Evolutionary conservation across 2,888 invertebrate genomes (phyloP), one percentile per base, ranked within the genome.

Genomic region (Holacanthella duospinosa): DNA sequence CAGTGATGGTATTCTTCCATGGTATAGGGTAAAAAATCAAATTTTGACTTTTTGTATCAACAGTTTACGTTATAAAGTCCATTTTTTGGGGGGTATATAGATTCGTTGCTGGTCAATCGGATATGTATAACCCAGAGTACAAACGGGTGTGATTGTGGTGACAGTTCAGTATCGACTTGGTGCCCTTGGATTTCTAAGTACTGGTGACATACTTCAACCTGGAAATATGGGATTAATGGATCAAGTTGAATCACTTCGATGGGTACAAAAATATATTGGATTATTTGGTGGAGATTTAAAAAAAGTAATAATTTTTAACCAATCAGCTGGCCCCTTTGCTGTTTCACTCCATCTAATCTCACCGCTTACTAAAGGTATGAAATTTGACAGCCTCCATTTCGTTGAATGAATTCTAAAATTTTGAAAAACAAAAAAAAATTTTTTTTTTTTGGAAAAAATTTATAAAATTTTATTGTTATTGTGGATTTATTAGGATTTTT

Each of bases 71-170:
- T n/a, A n/a, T n/a, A n/a, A n/a, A n/a, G n/a, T n/a, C n/a, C n/a
- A n/a, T n/a, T n/a, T n/a, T n/a, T n/a, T n/a, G n/a, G n/a, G n/a
- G n/a, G n/a, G n/a, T n/a, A n/a, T 48, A n/a, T 48, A 48, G 69
- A 0, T 70, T 70, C 53, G 62, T 68, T 0, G 66, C 66, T 16
- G 67, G 68, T 0, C 70, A 70, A 48, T 62, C 62, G 2, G 69
- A 68, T 27, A 66, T 68, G 1, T 70, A 70, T 58, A 66, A 66
- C 55, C 70, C 70, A 9, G 70, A 68, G 28, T 66, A 66, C 61
- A 68, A 27, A 68, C 68, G 53, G 68, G 65, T 16, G 70, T 70
- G 1, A 58, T 68, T 6, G 59, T 64, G 16, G 69, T 70, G 2
- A 68, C 68, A 2, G 65, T 67, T 0, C 70, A 70, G 27, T 70